Conservation (phyloP, 1,140 invertebrate genomes). For the Apolygus lucorum region DNA sequence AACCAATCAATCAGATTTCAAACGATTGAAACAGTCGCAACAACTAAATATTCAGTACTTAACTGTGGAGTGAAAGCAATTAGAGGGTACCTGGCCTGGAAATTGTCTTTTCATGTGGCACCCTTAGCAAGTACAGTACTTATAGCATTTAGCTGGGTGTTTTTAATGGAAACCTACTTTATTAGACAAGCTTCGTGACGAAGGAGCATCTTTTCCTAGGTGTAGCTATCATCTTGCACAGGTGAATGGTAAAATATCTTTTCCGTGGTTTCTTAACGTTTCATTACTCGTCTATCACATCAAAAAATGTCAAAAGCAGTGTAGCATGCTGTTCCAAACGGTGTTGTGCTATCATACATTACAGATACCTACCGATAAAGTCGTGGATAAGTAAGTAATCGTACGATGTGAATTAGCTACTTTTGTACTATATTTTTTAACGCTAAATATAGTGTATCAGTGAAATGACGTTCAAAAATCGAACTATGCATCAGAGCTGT, state of each 20-base stretch:
- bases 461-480: conserved; percentile 14
- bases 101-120: too few species aligned
- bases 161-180: too few species aligned
- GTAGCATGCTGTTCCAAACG: not conserved
- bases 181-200: too few species aligned
- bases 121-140: too few species aligned
- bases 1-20: too few species aligned
- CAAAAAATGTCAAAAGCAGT: not conserved
- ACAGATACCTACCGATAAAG: not conserved
- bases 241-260: not conserved
- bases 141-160: too few species aligned
- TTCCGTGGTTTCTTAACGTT: conserved; percentile 4
- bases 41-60: too few species aligned
- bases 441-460: conserved; percentile 19
- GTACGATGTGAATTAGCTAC: conserved; percentile 12
- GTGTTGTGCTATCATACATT: not conserved
- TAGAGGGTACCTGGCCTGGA: too few species aligned
- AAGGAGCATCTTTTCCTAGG: not conserved
- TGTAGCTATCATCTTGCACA: not conserved
- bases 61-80: too few species aligned
- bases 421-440: conserved; percentile 29
- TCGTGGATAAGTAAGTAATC: conserved; percentile 1
- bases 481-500: conserved; percentile 17
- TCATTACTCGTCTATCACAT: not conserved
- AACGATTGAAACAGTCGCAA: too few species aligned